Evolutionary conservation across 1,140 invertebrate genomes (phyloP).

Genomic region (Sesamia nonagrioides): DNA sequence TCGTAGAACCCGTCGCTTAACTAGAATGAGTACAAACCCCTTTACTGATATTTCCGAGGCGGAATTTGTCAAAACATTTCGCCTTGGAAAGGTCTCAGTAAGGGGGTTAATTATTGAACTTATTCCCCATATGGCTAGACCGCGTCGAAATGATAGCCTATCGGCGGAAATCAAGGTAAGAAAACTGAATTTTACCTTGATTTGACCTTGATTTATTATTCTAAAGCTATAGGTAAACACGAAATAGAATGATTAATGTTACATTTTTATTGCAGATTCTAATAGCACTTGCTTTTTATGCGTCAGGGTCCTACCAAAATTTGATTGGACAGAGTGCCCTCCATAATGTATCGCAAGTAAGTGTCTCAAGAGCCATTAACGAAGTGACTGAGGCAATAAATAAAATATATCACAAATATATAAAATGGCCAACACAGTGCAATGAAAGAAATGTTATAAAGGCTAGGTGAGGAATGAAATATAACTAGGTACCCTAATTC

Average conservation of each 20-base stretch:
- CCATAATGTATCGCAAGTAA: too few species aligned
- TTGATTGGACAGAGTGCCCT: constrained; percentile 7
- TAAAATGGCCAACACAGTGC: too few species aligned
- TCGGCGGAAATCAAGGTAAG: constrained; percentile 20
- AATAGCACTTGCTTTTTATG: background rate
- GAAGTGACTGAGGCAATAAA: too few species aligned
- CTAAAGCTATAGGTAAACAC: background rate
- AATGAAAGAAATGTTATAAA: too few species aligned
- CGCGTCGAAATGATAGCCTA: constrained; percentile 23
- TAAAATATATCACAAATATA: too few species aligned
- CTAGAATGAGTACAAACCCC: background rate
- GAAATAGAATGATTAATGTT: constrained; percentile 4
- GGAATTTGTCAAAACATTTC: constrained; percentile 8
- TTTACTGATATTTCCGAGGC: background rate
- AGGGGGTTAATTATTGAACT: constrained; percentile 4
- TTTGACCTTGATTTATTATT: constrained; percentile 18
- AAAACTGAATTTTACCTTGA: constrained; percentile 14
- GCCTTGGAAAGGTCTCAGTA: background rate
- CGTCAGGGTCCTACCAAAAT: background rate
- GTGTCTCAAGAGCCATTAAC: too few species aligned
- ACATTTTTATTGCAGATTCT: constrained; percentile 2
- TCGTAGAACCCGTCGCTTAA: background rate
- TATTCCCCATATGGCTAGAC: background rate
- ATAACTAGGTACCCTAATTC: too few species aligned
- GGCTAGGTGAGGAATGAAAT: too few species aligned